Evolutionary conservation across 2,113 vertebrate species (phyloP).

Genomic region (Coptodon rendalli): DNA sequence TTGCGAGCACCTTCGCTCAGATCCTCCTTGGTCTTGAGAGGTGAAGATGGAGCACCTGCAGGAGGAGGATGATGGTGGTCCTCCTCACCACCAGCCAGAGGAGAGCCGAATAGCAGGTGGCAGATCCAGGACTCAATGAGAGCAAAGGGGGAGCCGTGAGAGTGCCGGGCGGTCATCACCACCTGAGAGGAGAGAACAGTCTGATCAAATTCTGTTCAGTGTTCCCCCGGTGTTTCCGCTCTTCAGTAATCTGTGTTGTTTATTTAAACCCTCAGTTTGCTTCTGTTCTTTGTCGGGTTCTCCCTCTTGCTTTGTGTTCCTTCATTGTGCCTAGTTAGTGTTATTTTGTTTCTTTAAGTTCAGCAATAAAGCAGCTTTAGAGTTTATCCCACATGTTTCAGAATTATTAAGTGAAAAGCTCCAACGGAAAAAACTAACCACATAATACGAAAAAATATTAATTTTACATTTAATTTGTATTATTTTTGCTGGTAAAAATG

Average conservation of each 20-base stretch:
- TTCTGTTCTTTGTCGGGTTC: neutral
- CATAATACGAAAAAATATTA: fast-evolving
- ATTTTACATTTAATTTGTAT: neutral
- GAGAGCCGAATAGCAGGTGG: slow-evolving; percentile 82
- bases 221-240: neutral
- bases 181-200: slow-evolving; percentile 68
- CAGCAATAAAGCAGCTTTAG: neutral
- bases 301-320: neutral
- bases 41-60: slow-evolving; percentile 57
- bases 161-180: slow-evolving; percentile 89
- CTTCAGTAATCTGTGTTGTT: neutral
- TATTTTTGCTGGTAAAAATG: neutral
- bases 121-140: slow-evolving; percentile 83
- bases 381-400: neutral
- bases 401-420: neutral
- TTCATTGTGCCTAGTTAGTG: neutral
- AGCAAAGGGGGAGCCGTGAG: slow-evolving; percentile 88
- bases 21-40: slow-evolving; percentile 89
- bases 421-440: fast-evolving
- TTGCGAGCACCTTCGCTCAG: slow-evolving; percentile 89
- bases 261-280: neutral
- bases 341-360: neutral
- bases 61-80: slow-evolving; percentile 70
- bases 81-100: slow-evolving; percentile 63
- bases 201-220: neutral